Conservation (phyloP, 2,888 invertebrate genomes). For the Plebejus argus region DNA sequence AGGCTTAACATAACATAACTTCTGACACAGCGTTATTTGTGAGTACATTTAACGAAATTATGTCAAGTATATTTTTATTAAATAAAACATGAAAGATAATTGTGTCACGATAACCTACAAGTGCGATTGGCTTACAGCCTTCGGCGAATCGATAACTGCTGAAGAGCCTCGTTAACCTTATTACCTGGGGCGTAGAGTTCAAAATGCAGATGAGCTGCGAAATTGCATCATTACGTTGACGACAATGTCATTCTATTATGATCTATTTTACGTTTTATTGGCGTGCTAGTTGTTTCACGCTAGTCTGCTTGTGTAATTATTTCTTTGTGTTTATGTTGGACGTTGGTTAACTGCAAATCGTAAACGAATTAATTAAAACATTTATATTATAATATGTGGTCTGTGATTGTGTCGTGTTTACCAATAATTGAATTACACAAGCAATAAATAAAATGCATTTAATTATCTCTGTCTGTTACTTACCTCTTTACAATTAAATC, state of each 20-base stretch:
- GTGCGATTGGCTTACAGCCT: slow-evolving; percentile 14
- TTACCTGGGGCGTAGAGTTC: not conserved
- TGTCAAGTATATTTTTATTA: slow-evolving; percentile 23
- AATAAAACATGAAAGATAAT: slow-evolving; percentile 20
- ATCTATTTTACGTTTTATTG: slow-evolving; percentile 18
- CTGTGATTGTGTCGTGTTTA: too few relatives aligned
- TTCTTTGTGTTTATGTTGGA: too few relatives aligned
- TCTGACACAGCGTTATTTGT: not conserved
- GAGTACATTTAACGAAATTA: not conserved
- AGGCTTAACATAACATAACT: not conserved
- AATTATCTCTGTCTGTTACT: too few relatives aligned
- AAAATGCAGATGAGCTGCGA: not conserved
- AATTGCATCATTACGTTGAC: slow-evolving; percentile 8
- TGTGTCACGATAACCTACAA: slow-evolving; percentile 4
- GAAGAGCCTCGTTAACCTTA: not conserved
- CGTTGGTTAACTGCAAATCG: too few relatives aligned
- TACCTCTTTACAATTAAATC: too few relatives aligned
- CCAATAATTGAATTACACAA: too few relatives aligned
- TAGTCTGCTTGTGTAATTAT: not conserved
- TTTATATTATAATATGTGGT: too few relatives aligned
- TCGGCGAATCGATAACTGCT: slow-evolving; percentile 1
- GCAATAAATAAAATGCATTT: too few relatives aligned
- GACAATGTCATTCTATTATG: slow-evolving; percentile 5
- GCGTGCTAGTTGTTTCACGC: not conserved
- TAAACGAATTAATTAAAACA: too few relatives aligned